These are phyloP conservation scores for Cataglyphis albicans DNA, from an alignment of 2,888 invertebrate genomes.

Conservation along the genomic window DNA sequence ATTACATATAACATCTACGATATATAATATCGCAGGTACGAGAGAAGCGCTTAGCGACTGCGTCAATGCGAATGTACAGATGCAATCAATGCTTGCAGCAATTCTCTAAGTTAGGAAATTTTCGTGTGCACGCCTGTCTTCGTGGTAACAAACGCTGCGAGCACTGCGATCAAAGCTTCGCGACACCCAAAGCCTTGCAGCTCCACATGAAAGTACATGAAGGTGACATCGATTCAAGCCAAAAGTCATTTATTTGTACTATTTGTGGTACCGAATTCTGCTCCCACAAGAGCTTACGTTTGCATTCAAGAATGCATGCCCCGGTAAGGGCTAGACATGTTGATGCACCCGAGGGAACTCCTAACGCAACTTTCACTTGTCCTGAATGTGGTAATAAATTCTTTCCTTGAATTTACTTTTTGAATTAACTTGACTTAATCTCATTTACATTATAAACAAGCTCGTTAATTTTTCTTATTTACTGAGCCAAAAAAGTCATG, in stretches of 20 bases:
- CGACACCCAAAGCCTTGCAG: conserved; percentile 87
- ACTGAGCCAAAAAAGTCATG: background rate
- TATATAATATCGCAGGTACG: conserved; percentile 74
- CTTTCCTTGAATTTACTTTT: background rate
- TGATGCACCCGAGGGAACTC: conserved; percentile 85
- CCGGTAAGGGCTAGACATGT: conserved; percentile 88
- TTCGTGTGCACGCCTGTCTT: conserved; percentile 86
- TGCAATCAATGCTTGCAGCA: conserved; percentile 86
- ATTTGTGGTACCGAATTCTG: conserved; percentile 90
- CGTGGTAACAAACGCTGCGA: conserved; percentile 83
- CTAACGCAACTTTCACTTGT: conserved; percentile 82
- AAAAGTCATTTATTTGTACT: conserved; percentile 87
- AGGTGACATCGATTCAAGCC: conserved; percentile 68
- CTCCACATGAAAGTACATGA: conserved; percentile 88
- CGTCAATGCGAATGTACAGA: conserved; percentile 84
- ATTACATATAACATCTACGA: background rate
- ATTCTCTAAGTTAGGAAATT: conserved; percentile 86
- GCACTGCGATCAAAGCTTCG: conserved; percentile 82
- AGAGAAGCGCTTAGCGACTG: conserved; percentile 76
- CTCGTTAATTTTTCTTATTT: too few species aligned
- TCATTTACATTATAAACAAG: background rate
- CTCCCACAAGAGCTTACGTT: conserved; percentile 89
- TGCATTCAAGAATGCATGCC: conserved; percentile 92
- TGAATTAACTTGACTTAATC: background rate
- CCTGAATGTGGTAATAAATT: conserved; percentile 81